Conservation (phyloP, 2,888 invertebrate genomes). For the Heteromurus nitidus region DNA sequence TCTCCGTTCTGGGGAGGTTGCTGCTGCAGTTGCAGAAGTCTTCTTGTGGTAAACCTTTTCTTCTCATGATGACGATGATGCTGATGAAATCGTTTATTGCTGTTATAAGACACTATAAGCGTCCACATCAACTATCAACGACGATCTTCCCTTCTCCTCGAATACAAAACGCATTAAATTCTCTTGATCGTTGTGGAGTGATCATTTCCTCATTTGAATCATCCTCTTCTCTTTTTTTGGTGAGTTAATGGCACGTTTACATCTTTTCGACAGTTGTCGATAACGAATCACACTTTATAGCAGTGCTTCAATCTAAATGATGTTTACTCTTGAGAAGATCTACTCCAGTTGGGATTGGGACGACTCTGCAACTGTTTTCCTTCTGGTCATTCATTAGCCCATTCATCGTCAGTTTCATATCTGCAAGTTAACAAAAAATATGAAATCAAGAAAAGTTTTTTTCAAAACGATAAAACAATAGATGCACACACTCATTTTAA, state of each 20-base stretch:
- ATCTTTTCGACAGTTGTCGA: constrained; percentile 4
- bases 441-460: not conserved
- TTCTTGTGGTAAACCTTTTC: constrained; percentile 30
- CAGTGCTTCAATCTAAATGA: not conserved
- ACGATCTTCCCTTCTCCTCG: not conserved
- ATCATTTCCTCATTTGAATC: constrained; percentile 36
- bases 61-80: constrained; percentile 26
- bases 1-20: not conserved
- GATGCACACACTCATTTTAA: too few relatives aligned
- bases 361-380: not conserved
- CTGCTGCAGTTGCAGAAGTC: constrained; percentile 31
- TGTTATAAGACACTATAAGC: constrained; percentile 3
- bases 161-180: constrained; percentile 2
- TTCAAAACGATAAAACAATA: too few relatives aligned
- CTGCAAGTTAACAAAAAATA: not conserved
- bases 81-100: constrained; percentile 34
- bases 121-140: not conserved
- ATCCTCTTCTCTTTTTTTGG: constrained; percentile 11
- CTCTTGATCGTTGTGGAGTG: constrained; percentile 1
- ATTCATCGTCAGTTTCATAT: not conserved
- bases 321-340: not conserved
- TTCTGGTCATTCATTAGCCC: constrained; percentile 15
- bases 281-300: constrained; percentile 12
- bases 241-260: constrained; percentile 50
- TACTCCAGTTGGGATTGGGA: constrained; percentile 3